phyloP scores from a whole-genome alignment of 2,113 vertebrate species.

The Bettongia penicillata region DNA sequence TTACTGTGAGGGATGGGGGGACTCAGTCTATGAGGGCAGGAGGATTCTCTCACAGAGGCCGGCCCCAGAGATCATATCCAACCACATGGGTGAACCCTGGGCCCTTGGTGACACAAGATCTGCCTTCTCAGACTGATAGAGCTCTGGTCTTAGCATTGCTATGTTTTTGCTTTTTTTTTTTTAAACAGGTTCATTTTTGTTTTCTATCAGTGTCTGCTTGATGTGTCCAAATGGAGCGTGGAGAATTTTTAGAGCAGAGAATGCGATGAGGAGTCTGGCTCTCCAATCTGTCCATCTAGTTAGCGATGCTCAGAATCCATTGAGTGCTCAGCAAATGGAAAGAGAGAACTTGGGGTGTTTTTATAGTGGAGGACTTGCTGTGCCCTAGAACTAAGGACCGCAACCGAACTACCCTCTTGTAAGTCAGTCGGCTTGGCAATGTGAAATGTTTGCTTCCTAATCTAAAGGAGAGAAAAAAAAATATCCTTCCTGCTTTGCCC shows the following conservation, averaged over 20 bases:
- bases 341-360: conserved; percentile 51
- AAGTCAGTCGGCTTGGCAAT: neutral
- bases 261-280: conserved; percentile 68
- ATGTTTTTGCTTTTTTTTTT: neutral
- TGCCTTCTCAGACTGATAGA: conserved; percentile 37
- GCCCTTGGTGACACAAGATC: conserved; percentile 40
- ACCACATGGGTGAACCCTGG: conserved; percentile 60
- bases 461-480: neutral
- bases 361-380: conserved; percentile 56
- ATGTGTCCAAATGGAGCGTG: conserved; percentile 40
- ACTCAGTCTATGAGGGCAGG: neutral
- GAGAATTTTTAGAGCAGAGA: conserved; percentile 56
- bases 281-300: conserved; percentile 60
- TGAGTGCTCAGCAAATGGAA: conserved; percentile 13
- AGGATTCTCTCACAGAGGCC: conserved; percentile 37
- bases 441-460: conserved; percentile 50
- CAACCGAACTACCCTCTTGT: conserved; percentile 49
- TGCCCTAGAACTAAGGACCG: conserved; percentile 65
- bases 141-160: neutral
- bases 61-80: conserved; percentile 35
- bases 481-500: neutral
- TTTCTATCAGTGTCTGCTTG: conserved; percentile 57
- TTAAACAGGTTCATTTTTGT: neutral
- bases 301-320: conserved; percentile 55
- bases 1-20: conserved; percentile 34